Conservation (phyloP, 1,140 invertebrate genomes). For the Heterodera schachtii region DNA sequence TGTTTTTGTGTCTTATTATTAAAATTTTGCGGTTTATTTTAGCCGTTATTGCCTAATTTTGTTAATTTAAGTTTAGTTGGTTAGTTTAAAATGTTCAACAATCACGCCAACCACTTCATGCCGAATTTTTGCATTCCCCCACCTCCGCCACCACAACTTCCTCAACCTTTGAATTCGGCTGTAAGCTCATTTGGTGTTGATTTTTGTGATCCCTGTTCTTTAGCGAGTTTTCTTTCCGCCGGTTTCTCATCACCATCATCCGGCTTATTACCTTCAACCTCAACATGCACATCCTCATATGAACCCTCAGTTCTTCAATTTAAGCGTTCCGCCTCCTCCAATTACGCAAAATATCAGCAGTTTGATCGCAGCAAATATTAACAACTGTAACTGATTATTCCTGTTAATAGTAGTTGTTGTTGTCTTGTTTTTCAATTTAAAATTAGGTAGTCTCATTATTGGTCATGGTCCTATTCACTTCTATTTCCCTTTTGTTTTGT, state of each 20-base stretch:
- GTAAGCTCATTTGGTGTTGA: neutral
- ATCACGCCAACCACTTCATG: neutral
- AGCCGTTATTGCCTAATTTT: neutral
- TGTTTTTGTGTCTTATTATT: neutral
- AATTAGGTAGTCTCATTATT: no score
- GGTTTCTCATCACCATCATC: neutral
- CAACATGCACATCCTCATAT: neutral
- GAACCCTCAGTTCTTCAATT: constrained; percentile 2
- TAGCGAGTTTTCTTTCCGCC: neutral
- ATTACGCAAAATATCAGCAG: neutral
- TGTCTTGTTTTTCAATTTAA: no score
- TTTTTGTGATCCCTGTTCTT: neutral
- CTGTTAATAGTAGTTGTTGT: no score
- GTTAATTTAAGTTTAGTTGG: constrained; percentile 16
- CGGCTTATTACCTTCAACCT: neutral
- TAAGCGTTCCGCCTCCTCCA: neutral
- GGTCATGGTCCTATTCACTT: no score
- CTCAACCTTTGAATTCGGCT: constrained; percentile 1
- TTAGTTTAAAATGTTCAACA: neutral
- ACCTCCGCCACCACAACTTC: constrained; percentile 12
- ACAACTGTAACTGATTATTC: neutral
- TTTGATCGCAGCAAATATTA: neutral
- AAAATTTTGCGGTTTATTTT: neutral
- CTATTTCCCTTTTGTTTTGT: neutral
- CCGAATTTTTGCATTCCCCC: constrained; percentile 12